These are phyloP conservation scores for Pogonognathellus flavescens DNA, from an alignment of 1,140 invertebrate genomes.

Conservation along the genomic window DNA sequence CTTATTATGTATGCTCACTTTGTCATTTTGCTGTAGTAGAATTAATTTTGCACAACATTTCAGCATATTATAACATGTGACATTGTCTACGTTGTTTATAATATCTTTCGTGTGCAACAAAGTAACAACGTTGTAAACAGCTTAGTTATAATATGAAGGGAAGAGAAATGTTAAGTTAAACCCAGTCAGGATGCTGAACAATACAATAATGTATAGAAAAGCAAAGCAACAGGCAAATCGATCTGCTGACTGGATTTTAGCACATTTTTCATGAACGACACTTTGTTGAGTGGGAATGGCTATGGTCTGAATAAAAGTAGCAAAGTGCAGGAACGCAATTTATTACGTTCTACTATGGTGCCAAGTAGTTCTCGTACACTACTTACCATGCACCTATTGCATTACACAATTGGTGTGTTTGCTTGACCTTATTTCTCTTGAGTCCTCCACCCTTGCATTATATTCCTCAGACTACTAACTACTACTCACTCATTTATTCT, in stretches of 20 bases:
- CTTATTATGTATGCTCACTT: too few species aligned
- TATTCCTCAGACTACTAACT: neutral
- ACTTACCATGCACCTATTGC: neutral
- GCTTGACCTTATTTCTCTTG: conserved; percentile 14
- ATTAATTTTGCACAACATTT: too few species aligned
- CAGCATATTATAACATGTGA: too few species aligned
- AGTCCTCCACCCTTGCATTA: neutral
- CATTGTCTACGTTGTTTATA: too few species aligned
- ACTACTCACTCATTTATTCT: neutral
- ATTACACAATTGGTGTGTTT: conserved; percentile 3
- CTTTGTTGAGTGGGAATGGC: neutral
- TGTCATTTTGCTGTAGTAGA: too few species aligned
- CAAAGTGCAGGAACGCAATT: too few species aligned
- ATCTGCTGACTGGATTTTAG: neutral
- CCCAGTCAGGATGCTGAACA: neutral
- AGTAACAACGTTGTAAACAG: too few species aligned
- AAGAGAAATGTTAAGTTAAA: too few species aligned
- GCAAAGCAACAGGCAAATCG: conserved; percentile 28
- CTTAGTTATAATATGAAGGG: too few species aligned
- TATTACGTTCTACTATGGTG: too few species aligned
- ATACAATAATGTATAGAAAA: neutral
- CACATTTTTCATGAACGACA: conserved; percentile 14
- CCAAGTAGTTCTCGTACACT: neutral
- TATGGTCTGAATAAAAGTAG: too few species aligned
- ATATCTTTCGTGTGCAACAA: too few species aligned